Percentiles rank a stretch among this genome's conserved stretches.
Conservation (phyloP, 2,888 invertebrate genomes). For the Resseliella maxima region DNA sequence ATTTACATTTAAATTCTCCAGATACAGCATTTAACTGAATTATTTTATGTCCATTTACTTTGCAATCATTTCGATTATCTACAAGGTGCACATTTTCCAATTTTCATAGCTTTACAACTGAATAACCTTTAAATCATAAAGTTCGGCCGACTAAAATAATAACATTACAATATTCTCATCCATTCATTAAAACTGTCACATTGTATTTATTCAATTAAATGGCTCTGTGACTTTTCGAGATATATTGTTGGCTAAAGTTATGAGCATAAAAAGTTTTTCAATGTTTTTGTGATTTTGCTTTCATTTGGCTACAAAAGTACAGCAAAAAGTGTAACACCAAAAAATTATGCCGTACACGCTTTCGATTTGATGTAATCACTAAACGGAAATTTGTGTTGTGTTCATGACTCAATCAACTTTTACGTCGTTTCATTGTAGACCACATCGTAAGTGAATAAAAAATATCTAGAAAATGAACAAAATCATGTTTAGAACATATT, state of each 20-base stretch:
- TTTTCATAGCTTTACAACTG: neutral
- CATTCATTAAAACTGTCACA: conserved; percentile 38
- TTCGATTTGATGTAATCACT: neutral
- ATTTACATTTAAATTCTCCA: conserved; percentile 2
- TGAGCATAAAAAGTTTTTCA: neutral
- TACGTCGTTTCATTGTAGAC: neutral
- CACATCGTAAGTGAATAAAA: neutral
- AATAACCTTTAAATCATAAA: neutral
- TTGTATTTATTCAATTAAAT: conserved; percentile 49
- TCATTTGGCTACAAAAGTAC: neutral
- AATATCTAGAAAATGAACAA: neutral
- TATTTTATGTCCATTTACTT: conserved; percentile 8
- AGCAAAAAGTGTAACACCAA: neutral
- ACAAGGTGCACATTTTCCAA: neutral
- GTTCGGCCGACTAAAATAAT: neutral
- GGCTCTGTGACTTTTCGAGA: neutral
- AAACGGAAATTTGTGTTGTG: neutral
- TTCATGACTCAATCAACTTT: neutral
- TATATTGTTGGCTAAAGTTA: neutral
- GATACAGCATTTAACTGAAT: neutral
- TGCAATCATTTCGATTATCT: neutral
- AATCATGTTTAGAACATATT: neutral
- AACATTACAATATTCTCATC: neutral
- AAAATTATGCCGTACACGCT: neutral
- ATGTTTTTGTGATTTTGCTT: neutral